Evolutionary conservation across 1,140 invertebrate genomes (phyloP).

Genomic region (Ceratina australensis): DNA sequence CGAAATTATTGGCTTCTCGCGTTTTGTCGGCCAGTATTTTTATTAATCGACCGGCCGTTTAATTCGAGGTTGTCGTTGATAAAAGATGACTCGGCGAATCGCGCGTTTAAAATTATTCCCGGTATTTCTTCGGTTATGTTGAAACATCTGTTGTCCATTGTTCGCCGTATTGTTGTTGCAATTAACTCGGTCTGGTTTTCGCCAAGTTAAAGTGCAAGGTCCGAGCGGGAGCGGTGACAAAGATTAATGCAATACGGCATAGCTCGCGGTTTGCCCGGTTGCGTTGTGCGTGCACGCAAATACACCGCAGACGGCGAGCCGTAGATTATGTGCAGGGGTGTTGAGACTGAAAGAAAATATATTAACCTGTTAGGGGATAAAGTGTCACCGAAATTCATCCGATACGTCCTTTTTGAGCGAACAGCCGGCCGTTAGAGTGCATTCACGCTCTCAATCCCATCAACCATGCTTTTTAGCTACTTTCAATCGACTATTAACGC

Average conservation of each 20-base stretch:
- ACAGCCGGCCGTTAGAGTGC: not conserved
- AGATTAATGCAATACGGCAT: conserved; percentile 14
- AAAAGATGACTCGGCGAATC: not conserved
- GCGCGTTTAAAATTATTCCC: not conserved
- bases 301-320: conserved; percentile 15
- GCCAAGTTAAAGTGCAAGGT: not conserved
- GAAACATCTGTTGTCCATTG: not conserved
- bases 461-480: no score
- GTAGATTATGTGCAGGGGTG: conserved; percentile 29
- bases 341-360: conserved; percentile 29
- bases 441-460: not conserved
- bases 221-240: conserved; percentile 6
- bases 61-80: conserved; percentile 23
- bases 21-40: conserved; percentile 2
- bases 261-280: conserved; percentile 5
- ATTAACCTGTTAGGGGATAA: conserved; percentile 18
- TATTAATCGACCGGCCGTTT: conserved; percentile 21
- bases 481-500: no score
- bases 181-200: conserved; percentile 1
- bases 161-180: conserved; percentile 1
- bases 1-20: conserved; percentile 44
- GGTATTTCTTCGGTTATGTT: not conserved
- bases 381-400: conserved; percentile 11
- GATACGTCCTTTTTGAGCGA: not conserved
- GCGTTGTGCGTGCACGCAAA: conserved; percentile 13